Evolutionary conservation across 2,797 vertebrate species (phyloP).

Genomic region (Echeneis naucrates): DNA sequence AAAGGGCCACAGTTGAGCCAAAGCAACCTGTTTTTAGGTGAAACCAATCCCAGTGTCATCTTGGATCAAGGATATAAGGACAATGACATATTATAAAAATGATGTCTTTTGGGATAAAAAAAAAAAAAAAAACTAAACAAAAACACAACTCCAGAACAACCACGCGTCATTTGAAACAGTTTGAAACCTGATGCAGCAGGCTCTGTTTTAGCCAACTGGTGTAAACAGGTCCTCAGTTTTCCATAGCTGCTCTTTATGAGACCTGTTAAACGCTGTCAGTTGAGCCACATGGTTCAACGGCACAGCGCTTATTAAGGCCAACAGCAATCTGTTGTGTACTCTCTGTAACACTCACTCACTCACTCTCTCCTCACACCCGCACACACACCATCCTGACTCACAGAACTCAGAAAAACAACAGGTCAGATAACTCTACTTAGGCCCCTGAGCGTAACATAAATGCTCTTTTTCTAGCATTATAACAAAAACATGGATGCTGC

Average conservation of each 20-base stretch:
- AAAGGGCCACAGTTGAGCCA: conserved; percentile 3
- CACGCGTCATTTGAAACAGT: conserved; percentile 28
- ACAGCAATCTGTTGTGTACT: conserved; percentile 62
- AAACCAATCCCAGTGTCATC: conserved; percentile 38
- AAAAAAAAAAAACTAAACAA: no score
- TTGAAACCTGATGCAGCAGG: conserved; percentile 42
- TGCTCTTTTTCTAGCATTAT: conserved; percentile 42
- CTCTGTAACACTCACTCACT: conserved; percentile 34
- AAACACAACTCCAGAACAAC: no score
- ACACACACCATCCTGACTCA: conserved; percentile 63
- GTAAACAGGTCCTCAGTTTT: conserved; percentile 50
- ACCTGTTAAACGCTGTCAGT: conserved; percentile 65
- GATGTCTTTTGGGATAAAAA: conserved; percentile 27
- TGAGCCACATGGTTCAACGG: conserved; percentile 60
- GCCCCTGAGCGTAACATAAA: conserved; percentile 53
- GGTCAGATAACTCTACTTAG: conserved; percentile 74
- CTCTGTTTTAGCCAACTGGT: conserved; percentile 12
- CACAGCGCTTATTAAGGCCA: conserved; percentile 61
- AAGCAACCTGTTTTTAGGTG: conserved; percentile 28
- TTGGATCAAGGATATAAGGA: conserved; percentile 4
- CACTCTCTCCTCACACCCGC: conserved; percentile 41
- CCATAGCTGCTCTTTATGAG: conserved; percentile 56
- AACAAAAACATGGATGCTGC: conserved; percentile 41
- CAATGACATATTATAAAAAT: conserved; percentile 24
- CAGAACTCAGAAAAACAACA: conserved; percentile 67